Evolutionary conservation across 1,140 invertebrate genomes (phyloP), one percentile per base, ranked within the genome.

Genomic region (Acromyrmex echinatior): DNA sequence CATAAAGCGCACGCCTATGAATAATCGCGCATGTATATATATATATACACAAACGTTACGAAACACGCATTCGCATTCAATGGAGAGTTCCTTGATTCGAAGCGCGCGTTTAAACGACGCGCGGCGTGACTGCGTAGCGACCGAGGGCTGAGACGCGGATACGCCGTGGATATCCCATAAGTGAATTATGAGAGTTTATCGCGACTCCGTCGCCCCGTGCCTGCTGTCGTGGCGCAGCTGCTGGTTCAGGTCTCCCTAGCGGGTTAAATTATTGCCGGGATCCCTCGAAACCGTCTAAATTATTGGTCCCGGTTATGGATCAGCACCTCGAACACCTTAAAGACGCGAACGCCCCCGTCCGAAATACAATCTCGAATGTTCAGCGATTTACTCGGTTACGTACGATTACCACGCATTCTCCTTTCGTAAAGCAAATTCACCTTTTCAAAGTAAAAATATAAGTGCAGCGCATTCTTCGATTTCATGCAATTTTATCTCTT

Each of bases 101-200:
- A 53, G 49, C 25, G n/a, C 28, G 81, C 71, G 73, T 73, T 89
- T 73, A 81, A 86, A 45, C 79, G 66, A 71, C 78, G 82, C 49
- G 73, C 71, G 78, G 66, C 9, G 25, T 45, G 66, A 76, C 28
- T 81, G 78, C 53, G 68, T 21, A 31, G 25, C 25, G 18, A 73
- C 31, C 80, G 70, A 58, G 56, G 25, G 14, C 70, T 51, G 80
- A 84, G 70, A 84, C 45, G 88, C 81, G 74, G 86, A 87, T 86
- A 89, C 53, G 74, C 9, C 49, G 66, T 71, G 77, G 78, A 90
- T 90, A 90, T 90, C 73, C 88, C 79, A 25, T 90, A 90, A 91
- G 91, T 91, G 88, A 92, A 92, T 92, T 92, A 92, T 84, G 88
- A 92, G 90, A 92, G 90, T 92, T 91, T 90, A 91, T 90, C 86